A percentile compares a stretch with the other conserved stretches of the same genome.
Conservation (phyloP, 2,888 invertebrate species). For the Eulithis prunata region DNA sequence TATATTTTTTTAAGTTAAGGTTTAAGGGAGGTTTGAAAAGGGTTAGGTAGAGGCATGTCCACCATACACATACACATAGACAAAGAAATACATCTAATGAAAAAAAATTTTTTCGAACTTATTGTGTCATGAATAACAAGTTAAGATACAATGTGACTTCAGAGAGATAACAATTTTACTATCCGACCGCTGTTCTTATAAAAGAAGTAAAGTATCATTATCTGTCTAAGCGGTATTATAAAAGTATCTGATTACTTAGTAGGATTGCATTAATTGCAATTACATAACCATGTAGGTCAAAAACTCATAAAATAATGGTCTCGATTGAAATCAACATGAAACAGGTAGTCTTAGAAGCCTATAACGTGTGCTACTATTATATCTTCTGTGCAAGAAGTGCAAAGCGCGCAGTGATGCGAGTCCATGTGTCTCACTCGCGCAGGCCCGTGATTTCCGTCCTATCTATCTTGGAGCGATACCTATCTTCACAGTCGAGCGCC, state of each 20-base stretch:
- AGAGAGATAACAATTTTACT: no score
- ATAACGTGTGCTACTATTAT: not conserved
- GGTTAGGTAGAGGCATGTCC: no score
- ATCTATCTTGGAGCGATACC: slow-evolving; percentile 61
- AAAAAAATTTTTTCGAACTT: no score
- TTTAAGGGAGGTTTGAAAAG: no score
- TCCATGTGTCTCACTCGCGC: slow-evolving; percentile 31
- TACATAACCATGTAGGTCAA: not conserved
- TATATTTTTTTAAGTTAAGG: no score
- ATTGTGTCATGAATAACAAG: no score
- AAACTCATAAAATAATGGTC: not conserved
- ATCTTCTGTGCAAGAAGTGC: not conserved
- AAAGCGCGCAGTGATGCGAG: slow-evolving; percentile 13
- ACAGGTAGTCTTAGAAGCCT: not conserved
- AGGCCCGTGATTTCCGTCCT: slow-evolving; percentile 48
- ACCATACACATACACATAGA: no score
- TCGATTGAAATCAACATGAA: slow-evolving; percentile 4
- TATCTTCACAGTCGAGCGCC: slow-evolving; percentile 68
- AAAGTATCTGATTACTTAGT: not conserved
- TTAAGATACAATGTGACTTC: no score
- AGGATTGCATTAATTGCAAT: not conserved
- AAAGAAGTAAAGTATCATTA: not conserved
- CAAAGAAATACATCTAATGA: no score
- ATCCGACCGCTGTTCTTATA: no score
- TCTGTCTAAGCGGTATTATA: not conserved